Base-by-base conservation (phyloP, 2,113 vertebrate species). In the Copsychus sechellarum region DNA sequence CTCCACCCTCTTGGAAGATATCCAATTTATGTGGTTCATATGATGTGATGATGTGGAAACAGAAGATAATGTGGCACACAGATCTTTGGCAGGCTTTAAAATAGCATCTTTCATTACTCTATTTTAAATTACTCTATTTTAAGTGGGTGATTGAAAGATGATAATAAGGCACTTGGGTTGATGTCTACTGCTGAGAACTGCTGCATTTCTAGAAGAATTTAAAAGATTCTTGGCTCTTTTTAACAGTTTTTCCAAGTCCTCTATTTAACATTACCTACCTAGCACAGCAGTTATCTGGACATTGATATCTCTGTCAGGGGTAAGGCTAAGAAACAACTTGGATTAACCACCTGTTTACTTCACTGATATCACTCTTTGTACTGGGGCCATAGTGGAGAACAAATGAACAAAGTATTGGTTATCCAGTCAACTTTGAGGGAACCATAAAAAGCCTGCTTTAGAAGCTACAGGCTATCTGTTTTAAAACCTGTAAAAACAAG, bases 51-150 rank as follows among this genome's bases (percentile, higher is more conserved):
- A 92, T 51, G 64, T 86, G 56, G 88, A 88, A 95, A 88, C 45
- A 81, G 76, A 95, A 86, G 67, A 90, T 85, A 90, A 90, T 22
- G 24, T 86, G 88, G 66, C 74, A 36, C 45, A 57, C 57, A 82
- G 71, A 88, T 66, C 86, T 66, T 54, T 83, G 88, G 64, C 92
- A 92, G 26, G 34, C 86, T 86, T 92, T 66, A 90, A 88, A 93
- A 70, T 83, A 93, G 11, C 17, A 1, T 81, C 60, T 95, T 90
- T 88, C 88, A 92, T 43, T 45, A 45, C 19, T 45, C 43, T 45
- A 21, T 45, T 45, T 45, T 45, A 90, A 97, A 83, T 71, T 81
- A 73, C 48, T 79, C 73, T 94, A 65, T 77, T 90, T 83, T 61
- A 92, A 85, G 79, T 5, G 0, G 26, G 42, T 88, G 72, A 86